These are phyloP conservation scores for Acrocyrtus sp. DNA, from an alignment of 2,888 invertebrate species.

Conservation along the genomic window DNA sequence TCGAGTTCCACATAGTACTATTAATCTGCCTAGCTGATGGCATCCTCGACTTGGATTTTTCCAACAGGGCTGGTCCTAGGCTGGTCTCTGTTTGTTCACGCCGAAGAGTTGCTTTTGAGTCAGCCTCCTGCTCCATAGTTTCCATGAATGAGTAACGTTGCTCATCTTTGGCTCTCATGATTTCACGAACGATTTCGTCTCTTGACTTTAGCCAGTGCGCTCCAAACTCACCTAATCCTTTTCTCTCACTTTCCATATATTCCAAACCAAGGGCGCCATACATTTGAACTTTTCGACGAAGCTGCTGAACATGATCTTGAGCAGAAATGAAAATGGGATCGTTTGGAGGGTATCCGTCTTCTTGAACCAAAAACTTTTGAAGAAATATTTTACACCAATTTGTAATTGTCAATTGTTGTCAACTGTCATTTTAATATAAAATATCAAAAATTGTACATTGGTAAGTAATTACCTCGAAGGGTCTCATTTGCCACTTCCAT, in stretches of 20 bases:
- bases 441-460: background rate
- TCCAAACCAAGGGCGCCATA: constrained; percentile 44
- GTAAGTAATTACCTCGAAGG: constrained; percentile 30
- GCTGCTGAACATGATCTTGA: constrained; percentile 21
- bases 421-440: background rate
- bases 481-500: constrained; percentile 41
- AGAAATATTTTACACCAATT: no score
- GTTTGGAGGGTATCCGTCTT: constrained; percentile 41
- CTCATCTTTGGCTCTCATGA: constrained; percentile 10
- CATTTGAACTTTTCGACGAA: constrained; percentile 35
- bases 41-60: no score
- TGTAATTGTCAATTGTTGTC: background rate
- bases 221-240: constrained; percentile 24
- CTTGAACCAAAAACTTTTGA: no score
- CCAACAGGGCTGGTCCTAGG: no score
- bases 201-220: constrained; percentile 33
- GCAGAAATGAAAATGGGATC: constrained; percentile 29
- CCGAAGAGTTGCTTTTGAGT: background rate
- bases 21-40: no score
- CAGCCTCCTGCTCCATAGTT: background rate
- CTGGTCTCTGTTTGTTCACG: no score
- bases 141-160: background rate
- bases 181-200: constrained; percentile 39
- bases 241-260: constrained; percentile 21
- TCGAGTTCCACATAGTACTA: background rate